These are phyloP conservation scores for Drosophila austrosaltans DNA, from an alignment of 2,888 invertebrate genomes.

Conservation along the genomic window DNA sequence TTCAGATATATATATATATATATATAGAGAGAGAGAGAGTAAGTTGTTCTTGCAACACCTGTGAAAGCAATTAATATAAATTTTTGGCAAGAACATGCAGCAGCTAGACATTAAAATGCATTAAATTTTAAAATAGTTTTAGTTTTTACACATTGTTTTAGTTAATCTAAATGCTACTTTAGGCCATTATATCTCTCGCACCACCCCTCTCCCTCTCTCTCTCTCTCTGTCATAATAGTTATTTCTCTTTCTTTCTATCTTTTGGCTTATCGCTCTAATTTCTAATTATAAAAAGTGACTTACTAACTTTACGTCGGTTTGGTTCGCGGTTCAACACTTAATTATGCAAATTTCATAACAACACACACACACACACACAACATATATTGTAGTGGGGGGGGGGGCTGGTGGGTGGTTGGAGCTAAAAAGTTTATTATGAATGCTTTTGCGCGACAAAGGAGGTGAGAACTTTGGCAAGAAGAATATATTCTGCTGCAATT, in stretches of 20 bases:
- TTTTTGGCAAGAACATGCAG: too few species aligned
- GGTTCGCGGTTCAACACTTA: constrained; percentile 63
- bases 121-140: too few species aligned
- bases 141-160: too few species aligned
- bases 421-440: constrained; percentile 56
- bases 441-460: constrained; percentile 55
- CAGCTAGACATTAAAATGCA: too few species aligned
- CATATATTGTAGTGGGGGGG: neutral
- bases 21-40: too few species aligned
- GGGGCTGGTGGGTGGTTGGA: neutral
- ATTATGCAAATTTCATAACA: constrained; percentile 75
- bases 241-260: neutral
- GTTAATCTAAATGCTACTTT: neutral
- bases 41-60: too few species aligned
- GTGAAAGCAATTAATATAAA: too few species aligned
- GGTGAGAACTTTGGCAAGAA: neutral
- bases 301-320: constrained; percentile 16
- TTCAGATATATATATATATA: too few species aligned
- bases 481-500: constrained; percentile 54
- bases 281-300: constrained; percentile 53
- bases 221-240: neutral
- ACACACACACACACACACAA: constrained; percentile 27
- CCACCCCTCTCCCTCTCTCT: neutral
- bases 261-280: constrained; percentile 28
- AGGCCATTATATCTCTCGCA: neutral